Base-by-base conservation (phyloP, 2,113 vertebrate species). In the Tretioscincus oriximinensis region DNA sequence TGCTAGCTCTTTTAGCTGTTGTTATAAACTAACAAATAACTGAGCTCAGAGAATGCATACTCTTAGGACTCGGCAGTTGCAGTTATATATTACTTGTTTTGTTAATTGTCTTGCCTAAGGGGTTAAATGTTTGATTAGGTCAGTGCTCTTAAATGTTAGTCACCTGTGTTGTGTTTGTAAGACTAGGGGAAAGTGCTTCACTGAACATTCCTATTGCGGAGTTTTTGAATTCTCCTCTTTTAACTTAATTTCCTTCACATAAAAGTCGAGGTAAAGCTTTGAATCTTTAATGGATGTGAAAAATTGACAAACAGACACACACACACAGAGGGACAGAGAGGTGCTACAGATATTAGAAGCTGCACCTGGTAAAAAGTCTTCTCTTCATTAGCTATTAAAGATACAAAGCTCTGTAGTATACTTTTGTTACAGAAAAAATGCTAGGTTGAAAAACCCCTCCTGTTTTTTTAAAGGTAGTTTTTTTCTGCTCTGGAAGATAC, bases 41-140 rank as follows among this genome's bases (percentile, higher is more conserved):
- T 76, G 65, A 20, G 26, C 68, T 9, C 8, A 61, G 20, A 1
- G 28, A 54, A n/a, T 45, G 7, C 11, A 6, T 76, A 26, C 61
- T 69, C 60, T 69, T 69, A n/a, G n/a, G 29, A 20, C 26, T 61
- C 60, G 80, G 31, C n/a, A 69, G 51, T 58, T 67, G 26, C 63
- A 68, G 72, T 81, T 76, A 45, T 28, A 47, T 75, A 81, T 68
- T 51, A 29, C 47, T 61, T 75, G 7, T 76, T 76, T 76, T 76
- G 65, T 20, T 76, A 31, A 47, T 76, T 61, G 31, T 49, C 68
- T 76, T 3, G 51, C 65, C 73, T 67, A 47, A 26, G 29, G 28
- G 35, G 80, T 77, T 67, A 29, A 66, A 67, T 47, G 64, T 60
- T 65, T 24, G 68, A 73, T 1, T 14, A 81, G 64, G 65, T 74